Base-by-base conservation (phyloP, 2,888 invertebrate species). In the Campoplex nolae region DNA sequence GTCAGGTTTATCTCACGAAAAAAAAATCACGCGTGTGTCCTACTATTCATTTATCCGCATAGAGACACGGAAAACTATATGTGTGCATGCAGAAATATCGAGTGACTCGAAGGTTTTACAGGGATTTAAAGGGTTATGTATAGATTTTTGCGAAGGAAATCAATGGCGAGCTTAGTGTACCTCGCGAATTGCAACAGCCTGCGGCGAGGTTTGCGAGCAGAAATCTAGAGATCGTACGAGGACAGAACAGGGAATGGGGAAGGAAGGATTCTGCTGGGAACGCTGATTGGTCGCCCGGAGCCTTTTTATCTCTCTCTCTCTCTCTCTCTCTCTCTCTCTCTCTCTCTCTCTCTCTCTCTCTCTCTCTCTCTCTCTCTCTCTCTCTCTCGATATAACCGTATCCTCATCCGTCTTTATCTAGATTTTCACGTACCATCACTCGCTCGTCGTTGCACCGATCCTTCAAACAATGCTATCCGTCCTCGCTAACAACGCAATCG, bases 231-330 rank as follows among this genome's bases (percentile, higher is more conserved):
- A 82, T 38, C 71, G n/a, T 83, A 75, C n/a, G 73, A 8, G 38
- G 23, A 65, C 18, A 48, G 56, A 45, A 11, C 58, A 42, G 42
- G 42, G 7, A 9, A 42, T 0, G 58, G 23, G 68, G 54, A 51
- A 23, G 45, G 62, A 62, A 65, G 81, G 48, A 76, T 70, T 67
- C 54, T 91, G 91, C 89, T 90, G 89, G 87, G 89, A 91, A 89
- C 90, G 90, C 91, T 93, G 93, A 93, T 93, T 93, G 93, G 93
- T 92, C 89, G 93, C 93, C 92, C 88, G 89, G 90, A 93, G 93
- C 38, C 56, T 81, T 32, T 58, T 58, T 23, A 23, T 23, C 23
- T 23, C 23, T 23, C 23, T 23, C 23, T 23, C 23, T 23, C 23
- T 23, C 23, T 23, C 23, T 23, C 23, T 23, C 23, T 23, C 23